Base-by-base conservation (phyloP, 2,888 invertebrate genomes). In the Mallateleia sp. region DNA sequence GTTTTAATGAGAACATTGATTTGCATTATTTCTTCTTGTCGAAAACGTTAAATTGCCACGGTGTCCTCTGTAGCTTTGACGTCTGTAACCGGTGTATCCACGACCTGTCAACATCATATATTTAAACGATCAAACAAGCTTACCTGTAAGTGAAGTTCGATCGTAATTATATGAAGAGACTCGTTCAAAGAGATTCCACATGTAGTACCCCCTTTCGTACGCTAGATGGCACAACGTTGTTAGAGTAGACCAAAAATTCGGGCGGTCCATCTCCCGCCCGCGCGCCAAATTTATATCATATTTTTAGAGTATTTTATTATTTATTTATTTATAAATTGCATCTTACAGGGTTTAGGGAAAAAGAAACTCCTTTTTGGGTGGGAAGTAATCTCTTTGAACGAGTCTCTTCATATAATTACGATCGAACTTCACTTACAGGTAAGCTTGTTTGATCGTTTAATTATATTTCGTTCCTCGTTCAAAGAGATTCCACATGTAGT, bases 211-310 rank as follows among this genome's bases (percentile, higher is more conserved):
- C 32, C 15, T 52, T 18, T 52, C 56, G 25, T 25, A n/a, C 56
- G 15, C 24, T n/a, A 56, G 56, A 32, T 56, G 56, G 25, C 56
- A 56, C 56, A 56, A 56, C 56, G 56, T 18, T 11, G n/a, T 56
- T 6, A 50, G 14, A 50, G 9, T 50, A 1, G 8, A 5, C 5
- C 22, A 56, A 20, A 8, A 25, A n/a, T 32, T 1, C 18, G 5
- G 45, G 6, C 4, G 11, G 18, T 18, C 45, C 45, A 15, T 18
- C 4, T 45, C 38, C 14, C 38, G 9, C 14, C 14, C n/a, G n/a
- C n/a, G n/a, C n/a, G 9, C 14, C 9, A n/a, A n/a, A n/a, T n/a
- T 14, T 14, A 38, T 8, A 9, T 38, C 38, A 38, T 38, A 9
- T 45, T 11, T 45, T 45, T 28, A 28, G 28, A 28, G 28, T 28